These are phyloP conservation scores for Carterocephalus palaemon DNA, from an alignment of 2,888 invertebrate species.

Conservation along the genomic window DNA sequence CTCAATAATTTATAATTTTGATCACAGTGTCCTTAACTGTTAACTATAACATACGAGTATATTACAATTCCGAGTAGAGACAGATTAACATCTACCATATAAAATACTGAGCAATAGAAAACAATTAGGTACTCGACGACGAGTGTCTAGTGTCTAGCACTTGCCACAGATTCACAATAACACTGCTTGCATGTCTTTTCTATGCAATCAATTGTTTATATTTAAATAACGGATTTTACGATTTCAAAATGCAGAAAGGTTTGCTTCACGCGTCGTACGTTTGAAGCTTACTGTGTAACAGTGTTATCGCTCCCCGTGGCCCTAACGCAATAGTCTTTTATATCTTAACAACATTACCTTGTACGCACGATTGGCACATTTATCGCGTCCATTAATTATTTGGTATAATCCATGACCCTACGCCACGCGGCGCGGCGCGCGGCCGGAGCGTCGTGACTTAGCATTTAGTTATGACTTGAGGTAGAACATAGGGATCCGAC, in stretches of 20 bases:
- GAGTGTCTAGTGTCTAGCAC: constrained; percentile 59
- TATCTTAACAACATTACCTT: constrained; percentile 74
- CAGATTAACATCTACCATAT: constrained; percentile 60
- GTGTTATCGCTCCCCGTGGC: constrained; percentile 17
- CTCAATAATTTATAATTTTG: constrained; percentile 79
- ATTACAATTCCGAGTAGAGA: constrained; percentile 72
- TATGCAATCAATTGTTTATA: no score
- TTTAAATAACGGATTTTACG: no score
- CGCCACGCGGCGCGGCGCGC: constrained; percentile 30
- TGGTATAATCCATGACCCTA: constrained; percentile 52
- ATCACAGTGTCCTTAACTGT: constrained; percentile 78
- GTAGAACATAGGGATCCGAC: constrained; percentile 73
- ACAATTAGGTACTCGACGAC: constrained; percentile 71
- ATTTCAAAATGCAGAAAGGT: background rate
- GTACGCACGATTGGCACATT: constrained; percentile 74
- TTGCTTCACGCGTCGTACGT: constrained; percentile 1
- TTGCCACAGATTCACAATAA: constrained; percentile 16
- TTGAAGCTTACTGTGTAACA: constrained; percentile 4
- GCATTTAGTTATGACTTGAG: constrained; percentile 70
- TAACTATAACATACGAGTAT: constrained; percentile 71
- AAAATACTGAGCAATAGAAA: constrained; percentile 78
- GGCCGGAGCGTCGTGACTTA: constrained; percentile 65
- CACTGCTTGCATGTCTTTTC: no score
- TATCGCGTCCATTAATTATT: constrained; percentile 66
- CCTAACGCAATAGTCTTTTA: constrained; percentile 69